phyloP scores from a whole-genome alignment of 2,888 invertebrate species.

The Tipula unca region DNA sequence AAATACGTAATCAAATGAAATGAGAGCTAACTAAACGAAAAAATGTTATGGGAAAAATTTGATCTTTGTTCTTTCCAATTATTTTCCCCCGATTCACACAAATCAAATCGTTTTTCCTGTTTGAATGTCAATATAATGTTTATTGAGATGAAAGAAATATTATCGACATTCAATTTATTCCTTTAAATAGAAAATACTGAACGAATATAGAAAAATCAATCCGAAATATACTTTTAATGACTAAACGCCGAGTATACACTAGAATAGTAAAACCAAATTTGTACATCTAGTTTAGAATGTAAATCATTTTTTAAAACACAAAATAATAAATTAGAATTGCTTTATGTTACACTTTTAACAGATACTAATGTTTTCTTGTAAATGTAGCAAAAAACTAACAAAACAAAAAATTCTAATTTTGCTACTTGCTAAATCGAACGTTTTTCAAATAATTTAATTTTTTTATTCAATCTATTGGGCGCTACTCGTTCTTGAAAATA shows the following conservation, averaged over 20 bases:
- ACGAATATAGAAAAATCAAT: background rate
- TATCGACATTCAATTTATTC: background rate
- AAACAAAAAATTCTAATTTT: background rate
- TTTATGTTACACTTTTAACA: background rate
- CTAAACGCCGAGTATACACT: background rate
- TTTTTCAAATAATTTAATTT: background rate
- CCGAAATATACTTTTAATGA: background rate
- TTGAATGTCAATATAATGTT: background rate
- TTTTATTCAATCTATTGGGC: background rate
- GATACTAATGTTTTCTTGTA: background rate
- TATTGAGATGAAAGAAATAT: background rate
- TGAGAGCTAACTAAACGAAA: background rate
- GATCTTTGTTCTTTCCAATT: background rate
- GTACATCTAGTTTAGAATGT: background rate
- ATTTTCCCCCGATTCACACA: background rate
- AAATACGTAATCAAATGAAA: background rate
- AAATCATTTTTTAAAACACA: background rate
- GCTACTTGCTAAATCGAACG: background rate
- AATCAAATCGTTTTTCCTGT: background rate
- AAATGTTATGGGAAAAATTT: background rate
- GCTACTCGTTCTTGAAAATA: background rate
- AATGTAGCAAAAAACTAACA: background rate
- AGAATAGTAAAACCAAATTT: background rate
- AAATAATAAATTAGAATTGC: background rate
- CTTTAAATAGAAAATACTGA: background rate